Evolutionary conservation across 2,797 vertebrate species (phyloP).

Genomic region (Varecia variegata): DNA sequence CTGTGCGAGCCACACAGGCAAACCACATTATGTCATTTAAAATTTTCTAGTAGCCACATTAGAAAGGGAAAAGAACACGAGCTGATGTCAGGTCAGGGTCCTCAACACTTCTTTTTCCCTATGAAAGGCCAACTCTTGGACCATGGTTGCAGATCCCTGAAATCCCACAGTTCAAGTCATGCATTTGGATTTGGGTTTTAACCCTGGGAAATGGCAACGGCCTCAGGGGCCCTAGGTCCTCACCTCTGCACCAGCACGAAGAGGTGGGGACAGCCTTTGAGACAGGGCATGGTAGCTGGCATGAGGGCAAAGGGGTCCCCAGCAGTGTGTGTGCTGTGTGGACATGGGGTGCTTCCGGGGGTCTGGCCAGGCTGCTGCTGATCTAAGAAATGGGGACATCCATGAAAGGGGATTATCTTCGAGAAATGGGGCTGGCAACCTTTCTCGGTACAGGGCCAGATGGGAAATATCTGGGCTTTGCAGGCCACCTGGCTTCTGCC

Average conservation of each 20-base stretch:
- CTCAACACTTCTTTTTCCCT: neutral
- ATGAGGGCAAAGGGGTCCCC: neutral
- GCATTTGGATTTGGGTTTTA: neutral
- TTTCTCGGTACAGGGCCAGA: neutral
- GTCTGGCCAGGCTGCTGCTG: neutral
- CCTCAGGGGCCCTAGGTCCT: neutral
- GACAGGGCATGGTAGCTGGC: neutral
- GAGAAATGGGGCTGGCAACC: neutral
- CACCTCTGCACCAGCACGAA: rapidly evolving
- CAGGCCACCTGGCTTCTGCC: neutral
- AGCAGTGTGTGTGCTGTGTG: neutral
- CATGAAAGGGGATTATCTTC: neutral
- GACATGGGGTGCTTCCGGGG: too few relatives aligned
- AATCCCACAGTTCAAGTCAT: neutral
- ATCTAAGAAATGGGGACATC: neutral
- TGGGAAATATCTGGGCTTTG: neutral
- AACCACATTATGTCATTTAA: neutral
- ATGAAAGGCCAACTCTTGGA: neutral
- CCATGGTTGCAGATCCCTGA: neutral
- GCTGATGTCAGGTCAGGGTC: neutral
- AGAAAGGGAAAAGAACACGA: neutral
- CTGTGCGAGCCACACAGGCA: neutral
- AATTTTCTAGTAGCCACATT: neutral
- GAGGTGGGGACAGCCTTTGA: neutral
- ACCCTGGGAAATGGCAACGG: neutral